phyloP scores from a whole-genome alignment of 2,113 vertebrate genomes.

The Larimichthys polyactis region DNA sequence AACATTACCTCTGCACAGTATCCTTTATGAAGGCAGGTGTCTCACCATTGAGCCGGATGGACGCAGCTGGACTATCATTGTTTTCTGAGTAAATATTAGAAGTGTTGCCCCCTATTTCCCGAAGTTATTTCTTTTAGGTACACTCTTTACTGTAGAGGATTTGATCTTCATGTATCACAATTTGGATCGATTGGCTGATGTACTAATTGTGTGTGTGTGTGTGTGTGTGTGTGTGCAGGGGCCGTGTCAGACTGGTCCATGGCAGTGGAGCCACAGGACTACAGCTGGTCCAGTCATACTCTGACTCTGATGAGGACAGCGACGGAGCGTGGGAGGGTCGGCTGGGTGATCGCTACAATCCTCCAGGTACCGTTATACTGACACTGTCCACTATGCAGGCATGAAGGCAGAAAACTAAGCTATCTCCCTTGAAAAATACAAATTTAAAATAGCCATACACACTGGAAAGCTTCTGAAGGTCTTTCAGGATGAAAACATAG shows the following conservation, averaged over 20 bases:
- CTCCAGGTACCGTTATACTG: slow-evolving; percentile 85
- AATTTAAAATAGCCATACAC: neutral
- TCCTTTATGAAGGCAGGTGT: neutral
- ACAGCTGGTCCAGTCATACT: slow-evolving; percentile 91
- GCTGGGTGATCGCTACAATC: slow-evolving; percentile 91
- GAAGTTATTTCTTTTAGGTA: neutral
- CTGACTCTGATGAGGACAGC: slow-evolving; percentile 94
- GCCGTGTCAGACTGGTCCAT: slow-evolving; percentile 93
- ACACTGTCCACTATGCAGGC: neutral
- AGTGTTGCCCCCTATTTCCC: neutral
- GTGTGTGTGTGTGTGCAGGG: slow-evolving; percentile 77
- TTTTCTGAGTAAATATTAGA: neutral
- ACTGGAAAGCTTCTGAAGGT: too few species aligned
- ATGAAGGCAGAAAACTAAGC: neutral
- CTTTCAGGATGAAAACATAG: too few species aligned
- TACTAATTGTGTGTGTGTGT: neutral
- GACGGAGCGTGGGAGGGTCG: slow-evolving; percentile 93
- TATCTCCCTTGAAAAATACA: neutral
- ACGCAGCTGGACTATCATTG: neutral
- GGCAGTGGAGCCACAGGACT: slow-evolving; percentile 90
- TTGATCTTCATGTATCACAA: neutral
- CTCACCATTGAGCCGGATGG: neutral
- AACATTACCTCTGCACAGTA: neutral
- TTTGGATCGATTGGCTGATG: neutral
- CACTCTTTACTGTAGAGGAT: neutral